Conservation (phyloP, 2,113 vertebrate species). For the Vimba vimba region DNA sequence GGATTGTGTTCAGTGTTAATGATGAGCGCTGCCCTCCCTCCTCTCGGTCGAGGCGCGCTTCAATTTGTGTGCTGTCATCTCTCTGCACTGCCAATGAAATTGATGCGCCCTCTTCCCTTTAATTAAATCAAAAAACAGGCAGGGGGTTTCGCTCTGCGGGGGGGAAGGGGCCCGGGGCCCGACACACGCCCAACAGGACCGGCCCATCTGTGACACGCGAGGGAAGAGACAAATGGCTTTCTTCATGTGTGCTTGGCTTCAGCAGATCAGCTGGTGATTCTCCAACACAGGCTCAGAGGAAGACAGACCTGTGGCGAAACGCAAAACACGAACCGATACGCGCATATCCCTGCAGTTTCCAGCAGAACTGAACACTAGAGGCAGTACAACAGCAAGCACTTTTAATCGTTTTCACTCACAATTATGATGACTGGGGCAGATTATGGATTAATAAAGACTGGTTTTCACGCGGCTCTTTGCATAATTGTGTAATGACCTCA, state of each 20-base stretch:
- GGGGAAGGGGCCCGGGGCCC: conserved; percentile 23
- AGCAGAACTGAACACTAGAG: too few relatives aligned
- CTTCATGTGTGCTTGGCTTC: conserved; percentile 37
- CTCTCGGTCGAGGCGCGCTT: conserved; percentile 68
- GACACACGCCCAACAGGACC: conserved; percentile 48
- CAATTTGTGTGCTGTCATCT: conserved; percentile 84
- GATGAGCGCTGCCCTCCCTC: conserved; percentile 66
- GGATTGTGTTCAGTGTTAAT: conserved; percentile 79
- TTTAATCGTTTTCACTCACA: too few relatives aligned
- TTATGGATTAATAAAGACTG: too few relatives aligned
- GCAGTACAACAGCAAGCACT: too few relatives aligned
- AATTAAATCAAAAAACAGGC: conserved; percentile 79
- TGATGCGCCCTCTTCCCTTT: conserved; percentile 76
- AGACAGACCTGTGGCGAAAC: too few relatives aligned
- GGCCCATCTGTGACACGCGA: conserved; percentile 48
- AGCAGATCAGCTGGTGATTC: background rate
- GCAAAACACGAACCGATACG: too few relatives aligned
- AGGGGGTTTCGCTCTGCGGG: conserved; percentile 64
- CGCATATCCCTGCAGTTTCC: too few relatives aligned
- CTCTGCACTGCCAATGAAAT: conserved; percentile 68
- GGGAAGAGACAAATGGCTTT: background rate
- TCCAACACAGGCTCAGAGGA: too few relatives aligned
- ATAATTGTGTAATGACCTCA: too few relatives aligned
- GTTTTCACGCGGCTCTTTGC: too few relatives aligned
- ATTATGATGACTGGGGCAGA: too few relatives aligned